Percentiles rank a stretch among this genome's conserved stretches.
phyloP scores from a whole-genome alignment of 2,113 vertebrate species.

The Garra rufa region DNA sequence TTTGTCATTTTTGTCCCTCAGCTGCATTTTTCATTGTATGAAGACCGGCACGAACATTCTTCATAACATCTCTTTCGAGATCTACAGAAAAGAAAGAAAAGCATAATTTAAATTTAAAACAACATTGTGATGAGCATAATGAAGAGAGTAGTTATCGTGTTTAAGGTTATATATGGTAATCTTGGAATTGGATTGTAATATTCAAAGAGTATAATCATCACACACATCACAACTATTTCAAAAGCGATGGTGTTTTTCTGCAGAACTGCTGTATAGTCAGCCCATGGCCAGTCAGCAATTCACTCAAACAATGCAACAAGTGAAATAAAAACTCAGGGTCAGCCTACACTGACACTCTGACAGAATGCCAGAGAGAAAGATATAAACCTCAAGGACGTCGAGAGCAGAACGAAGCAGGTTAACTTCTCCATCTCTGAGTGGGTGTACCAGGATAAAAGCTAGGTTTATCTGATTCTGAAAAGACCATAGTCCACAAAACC shows the following conservation, averaged over 20 bases:
- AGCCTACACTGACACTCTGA: slow-evolving; percentile 27
- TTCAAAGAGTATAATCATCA: neutral
- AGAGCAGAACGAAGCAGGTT: slow-evolving; percentile 45
- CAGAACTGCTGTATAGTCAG: neutral
- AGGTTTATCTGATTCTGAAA: slow-evolving; percentile 52
- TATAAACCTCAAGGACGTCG: slow-evolving; percentile 48
- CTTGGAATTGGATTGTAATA: neutral
- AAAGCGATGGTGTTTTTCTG: neutral
- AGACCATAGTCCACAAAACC: slow-evolving; percentile 54
- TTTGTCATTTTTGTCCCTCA: neutral
- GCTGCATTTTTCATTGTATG: neutral
- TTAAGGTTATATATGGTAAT: neutral
- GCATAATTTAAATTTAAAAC: neutral
- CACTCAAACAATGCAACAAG: slow-evolving; percentile 20
- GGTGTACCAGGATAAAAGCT: slow-evolving; percentile 53
- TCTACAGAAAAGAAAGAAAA: neutral
- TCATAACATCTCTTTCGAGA: neutral
- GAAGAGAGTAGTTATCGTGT: neutral
- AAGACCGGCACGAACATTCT: neutral
- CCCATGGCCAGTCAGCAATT: neutral
- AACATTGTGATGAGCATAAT: neutral
- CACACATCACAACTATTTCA: neutral
- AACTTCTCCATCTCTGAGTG: slow-evolving; percentile 41
- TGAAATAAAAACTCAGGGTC: slow-evolving; percentile 29
- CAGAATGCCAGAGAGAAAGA: slow-evolving; percentile 11